phyloP scores from a whole-genome alignment of 1,140 invertebrate species.

The Delia radicum region DNA sequence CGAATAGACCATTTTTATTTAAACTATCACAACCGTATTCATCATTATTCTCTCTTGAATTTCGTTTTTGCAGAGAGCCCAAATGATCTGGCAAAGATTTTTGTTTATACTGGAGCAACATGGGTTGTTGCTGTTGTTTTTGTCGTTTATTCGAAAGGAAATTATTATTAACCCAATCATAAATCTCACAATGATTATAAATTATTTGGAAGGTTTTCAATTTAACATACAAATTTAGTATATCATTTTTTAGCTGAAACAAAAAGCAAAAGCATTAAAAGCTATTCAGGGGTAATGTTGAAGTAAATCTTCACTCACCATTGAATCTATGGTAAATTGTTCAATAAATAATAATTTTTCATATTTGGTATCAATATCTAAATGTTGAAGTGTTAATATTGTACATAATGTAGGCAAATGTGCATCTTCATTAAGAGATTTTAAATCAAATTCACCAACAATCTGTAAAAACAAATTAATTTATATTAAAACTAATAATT shows the following conservation, averaged over 20 bases:
- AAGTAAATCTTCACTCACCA: slow-evolving; percentile 59
- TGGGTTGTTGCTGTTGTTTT: slow-evolving; percentile 30
- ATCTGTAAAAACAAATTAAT: slow-evolving; percentile 34
- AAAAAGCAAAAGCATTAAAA: background rate
- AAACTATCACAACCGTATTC: background rate
- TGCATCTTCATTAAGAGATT: slow-evolving; percentile 46
- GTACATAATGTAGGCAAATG: slow-evolving; percentile 63
- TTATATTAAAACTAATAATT: background rate
- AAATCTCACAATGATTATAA: slow-evolving; percentile 69
- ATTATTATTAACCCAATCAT: slow-evolving; percentile 61
- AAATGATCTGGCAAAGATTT: slow-evolving; percentile 42
- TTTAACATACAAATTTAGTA: slow-evolving; percentile 67
- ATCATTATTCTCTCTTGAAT: slow-evolving; percentile 1
- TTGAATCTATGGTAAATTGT: slow-evolving; percentile 71
- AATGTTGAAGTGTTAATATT: slow-evolving; percentile 65
- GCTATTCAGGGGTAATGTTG: background rate
- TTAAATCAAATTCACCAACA: slow-evolving; percentile 51
- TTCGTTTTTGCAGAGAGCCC: background rate
- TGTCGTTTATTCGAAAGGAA: slow-evolving; percentile 50
- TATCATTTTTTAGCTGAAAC: slow-evolving; percentile 65
- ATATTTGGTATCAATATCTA: slow-evolving; percentile 63
- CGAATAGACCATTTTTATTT: slow-evolving; percentile 39
- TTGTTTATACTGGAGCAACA: slow-evolving; percentile 41
- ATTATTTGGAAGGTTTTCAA: slow-evolving; percentile 68
- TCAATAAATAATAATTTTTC: slow-evolving; percentile 67